Base-by-base conservation (phyloP, 1,140 invertebrate genomes). In the Asobara japonica region DNA sequence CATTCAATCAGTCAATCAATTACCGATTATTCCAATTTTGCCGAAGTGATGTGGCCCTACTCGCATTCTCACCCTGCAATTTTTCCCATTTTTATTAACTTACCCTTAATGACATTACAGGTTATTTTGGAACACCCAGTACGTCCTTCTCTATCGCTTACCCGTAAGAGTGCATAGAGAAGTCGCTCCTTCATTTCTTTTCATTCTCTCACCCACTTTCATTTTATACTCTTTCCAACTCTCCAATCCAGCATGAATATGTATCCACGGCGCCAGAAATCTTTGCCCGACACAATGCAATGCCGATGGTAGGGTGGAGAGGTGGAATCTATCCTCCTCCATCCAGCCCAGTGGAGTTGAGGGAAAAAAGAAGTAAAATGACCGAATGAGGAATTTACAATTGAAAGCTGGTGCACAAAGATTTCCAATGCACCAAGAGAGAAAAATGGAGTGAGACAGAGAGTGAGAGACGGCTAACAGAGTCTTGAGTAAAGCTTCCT, bases 381-480 rank as follows among this genome's bases (percentile, higher is more conserved):
- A 20, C 51, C 22, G 51, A 56, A 56, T 56, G 22, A 56, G n/a
- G 48, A 68, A 68, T 68, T 68, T 33, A 56, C 66, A 68, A 68
- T 68, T 68, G 66, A 68, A 56, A 56, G 31, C 27, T 16, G 30
- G 45, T 16, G 66, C 36, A 29, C 38, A 45, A 41, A 22, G 65
- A 25, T 29, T 68, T 45, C 30, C 25, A 11, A 51, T 31, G 48
- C 51, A 56, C 51, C 51, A 25, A 11, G 16, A 48, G 36, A 10
- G 18, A 22, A 38, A 11, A 18, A 38, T 41, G 64, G 10, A 66
- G 20, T 11, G 38, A 51, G 11, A 16, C 27, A 29, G 11, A 13
- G 41, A 51, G 13, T n/a, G n/a, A 48, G 16, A 56, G 38, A 29
- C 56, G 29, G 30, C 48, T 22, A 65, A 33, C 20, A 18, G 7